Conservation (phyloP, 1,140 invertebrate species). For the Macrosteles quadrilineatus region DNA sequence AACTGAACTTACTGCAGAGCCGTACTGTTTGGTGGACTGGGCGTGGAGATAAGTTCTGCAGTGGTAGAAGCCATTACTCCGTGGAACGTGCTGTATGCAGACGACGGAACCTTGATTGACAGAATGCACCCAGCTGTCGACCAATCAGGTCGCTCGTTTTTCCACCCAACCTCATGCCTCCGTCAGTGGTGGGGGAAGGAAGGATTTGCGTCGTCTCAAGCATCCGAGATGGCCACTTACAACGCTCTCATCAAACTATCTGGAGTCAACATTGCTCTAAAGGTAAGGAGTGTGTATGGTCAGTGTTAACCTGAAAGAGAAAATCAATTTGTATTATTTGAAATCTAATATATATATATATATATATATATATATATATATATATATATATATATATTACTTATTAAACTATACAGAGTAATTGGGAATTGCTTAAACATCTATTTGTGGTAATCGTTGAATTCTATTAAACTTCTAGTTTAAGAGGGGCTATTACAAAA, state of each 20-base stretch:
- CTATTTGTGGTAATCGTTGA: too few relatives aligned
- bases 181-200: not conserved
- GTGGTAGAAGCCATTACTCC: constrained; percentile 51
- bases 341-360: too few relatives aligned
- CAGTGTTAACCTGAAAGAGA: too few relatives aligned
- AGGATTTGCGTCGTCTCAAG: not conserved
- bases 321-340: too few relatives aligned
- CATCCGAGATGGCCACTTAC: constrained; percentile 11
- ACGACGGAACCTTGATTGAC: constrained; percentile 49
- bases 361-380: too few relatives aligned
- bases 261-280: not conserved
- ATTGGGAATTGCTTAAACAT: too few relatives aligned
- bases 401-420: too few relatives aligned
- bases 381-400: too few relatives aligned
- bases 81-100: constrained; percentile 50
- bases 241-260: constrained; percentile 17
- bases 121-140: constrained; percentile 39
- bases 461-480: too few relatives aligned
- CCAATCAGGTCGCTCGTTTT: constrained; percentile 6
- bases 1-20: constrained; percentile 49
- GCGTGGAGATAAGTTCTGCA: constrained; percentile 52
- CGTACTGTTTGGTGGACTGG: constrained; percentile 54
- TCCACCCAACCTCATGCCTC: constrained; percentile 26
- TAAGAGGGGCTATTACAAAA: too few relatives aligned
- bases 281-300: not conserved